Percentiles rank a stretch among this genome's conserved stretches.
Conservation (phyloP, 2,888 invertebrate species). For the Phoenoteleia sp. region DNA sequence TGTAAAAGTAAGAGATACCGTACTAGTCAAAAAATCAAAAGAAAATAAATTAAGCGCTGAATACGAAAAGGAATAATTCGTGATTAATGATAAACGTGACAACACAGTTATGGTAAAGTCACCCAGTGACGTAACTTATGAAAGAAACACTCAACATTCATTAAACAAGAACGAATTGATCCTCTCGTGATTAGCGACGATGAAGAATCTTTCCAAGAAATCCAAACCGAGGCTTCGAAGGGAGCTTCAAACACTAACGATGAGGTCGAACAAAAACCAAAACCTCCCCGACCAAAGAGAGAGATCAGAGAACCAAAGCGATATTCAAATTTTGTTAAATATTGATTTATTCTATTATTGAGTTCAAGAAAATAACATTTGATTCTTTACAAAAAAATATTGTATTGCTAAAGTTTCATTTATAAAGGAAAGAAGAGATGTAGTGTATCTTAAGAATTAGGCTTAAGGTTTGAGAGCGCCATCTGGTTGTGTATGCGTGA, state of each 20-base stretch:
- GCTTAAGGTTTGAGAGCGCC: background rate
- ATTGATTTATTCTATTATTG: background rate
- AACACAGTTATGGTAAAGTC: slow-evolving; percentile 36
- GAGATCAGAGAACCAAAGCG: background rate
- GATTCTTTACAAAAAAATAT: too few relatives aligned
- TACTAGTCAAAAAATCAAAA: too few relatives aligned
- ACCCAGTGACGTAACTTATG: slow-evolving; percentile 12
- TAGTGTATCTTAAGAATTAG: too few relatives aligned
- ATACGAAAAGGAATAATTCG: slow-evolving; percentile 7
- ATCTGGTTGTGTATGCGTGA: background rate
- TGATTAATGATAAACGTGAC: slow-evolving; percentile 7
- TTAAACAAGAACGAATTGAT: slow-evolving; percentile 9
- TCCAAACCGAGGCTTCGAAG: background rate
- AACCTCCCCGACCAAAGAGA: slow-evolving; percentile 8
- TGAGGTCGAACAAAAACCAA: slow-evolving; percentile 3
- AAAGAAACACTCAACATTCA: slow-evolving; percentile 19
- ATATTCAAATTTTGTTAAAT: slow-evolving; percentile 12
- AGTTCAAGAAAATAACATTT: background rate
- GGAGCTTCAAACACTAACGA: slow-evolving; percentile 6
- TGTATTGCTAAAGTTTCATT: background rate
- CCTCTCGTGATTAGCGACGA: slow-evolving; percentile 6
- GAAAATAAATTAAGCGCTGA: slow-evolving; percentile 42
- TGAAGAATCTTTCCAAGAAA: background rate
- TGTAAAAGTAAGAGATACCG: too few relatives aligned
- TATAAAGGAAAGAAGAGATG: background rate